phyloP scores from a whole-genome alignment of 1,140 invertebrate species.

The Potamilus streckersoni region DNA sequence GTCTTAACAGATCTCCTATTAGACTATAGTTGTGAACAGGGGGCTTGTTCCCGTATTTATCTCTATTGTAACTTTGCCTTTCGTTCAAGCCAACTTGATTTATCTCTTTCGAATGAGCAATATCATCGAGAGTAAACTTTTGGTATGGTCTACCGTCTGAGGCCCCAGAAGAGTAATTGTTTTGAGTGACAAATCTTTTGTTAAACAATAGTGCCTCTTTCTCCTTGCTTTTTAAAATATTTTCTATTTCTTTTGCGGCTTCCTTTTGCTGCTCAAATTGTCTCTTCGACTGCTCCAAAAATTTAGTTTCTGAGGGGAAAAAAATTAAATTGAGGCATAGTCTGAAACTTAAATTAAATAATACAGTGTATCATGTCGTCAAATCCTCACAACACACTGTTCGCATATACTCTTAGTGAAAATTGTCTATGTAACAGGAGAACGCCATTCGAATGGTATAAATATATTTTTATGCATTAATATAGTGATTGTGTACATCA shows the following conservation, averaged over 20 bases:
- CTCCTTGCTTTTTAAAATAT: constrained; percentile 23
- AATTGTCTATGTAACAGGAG: too few relatives aligned
- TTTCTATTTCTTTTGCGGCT: not conserved
- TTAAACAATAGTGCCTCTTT: constrained; percentile 24
- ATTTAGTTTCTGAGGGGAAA: constrained; percentile 22
- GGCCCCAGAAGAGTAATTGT: not conserved
- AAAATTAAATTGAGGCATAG: not conserved
- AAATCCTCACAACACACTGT: too few relatives aligned
- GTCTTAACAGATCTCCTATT: constrained; percentile 43
- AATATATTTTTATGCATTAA: too few relatives aligned
- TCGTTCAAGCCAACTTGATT: constrained; percentile 42
- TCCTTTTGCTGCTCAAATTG: constrained; percentile 28
- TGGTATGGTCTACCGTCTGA: not conserved
- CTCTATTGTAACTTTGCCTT: constrained; percentile 42
- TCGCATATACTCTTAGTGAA: too few relatives aligned
- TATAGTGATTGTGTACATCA: too few relatives aligned
- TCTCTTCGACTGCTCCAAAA: constrained; percentile 28
- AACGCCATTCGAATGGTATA: too few relatives aligned
- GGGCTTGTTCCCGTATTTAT: constrained; percentile 41
- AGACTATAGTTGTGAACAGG: constrained; percentile 48
- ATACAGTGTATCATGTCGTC: too few relatives aligned
- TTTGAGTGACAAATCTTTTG: not conserved
- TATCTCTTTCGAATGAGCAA: constrained; percentile 45
- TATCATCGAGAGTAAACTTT: constrained; percentile 40
- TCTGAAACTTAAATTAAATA: too few relatives aligned